phyloP scores from a whole-genome alignment of 2,888 invertebrate genomes.

The Coenonympha glycerion region DNA sequence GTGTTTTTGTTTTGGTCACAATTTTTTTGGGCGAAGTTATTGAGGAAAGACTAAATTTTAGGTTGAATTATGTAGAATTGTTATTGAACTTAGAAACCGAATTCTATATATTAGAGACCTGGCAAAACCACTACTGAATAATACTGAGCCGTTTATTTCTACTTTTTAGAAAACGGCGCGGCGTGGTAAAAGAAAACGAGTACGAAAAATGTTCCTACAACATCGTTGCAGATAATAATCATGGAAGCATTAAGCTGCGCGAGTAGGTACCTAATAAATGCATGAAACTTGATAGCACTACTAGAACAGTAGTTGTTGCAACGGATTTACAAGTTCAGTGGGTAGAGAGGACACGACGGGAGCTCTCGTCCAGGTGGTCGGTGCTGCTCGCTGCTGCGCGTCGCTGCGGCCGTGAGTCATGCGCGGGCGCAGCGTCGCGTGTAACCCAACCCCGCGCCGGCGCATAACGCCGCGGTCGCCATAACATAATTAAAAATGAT shows the following conservation, averaged over 20 bases:
- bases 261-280: conserved; percentile 7
- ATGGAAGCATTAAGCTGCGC: neutral
- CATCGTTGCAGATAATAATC: neutral
- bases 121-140: no score
- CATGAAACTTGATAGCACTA: conserved; percentile 17
- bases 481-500: conserved; percentile 78
- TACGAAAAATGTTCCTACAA: no score
- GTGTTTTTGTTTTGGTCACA: no score
- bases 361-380: conserved; percentile 20
- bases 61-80: no score
- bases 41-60: no score
- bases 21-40: no score
- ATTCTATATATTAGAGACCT: no score
- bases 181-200: no score
- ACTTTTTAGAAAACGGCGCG: no score
- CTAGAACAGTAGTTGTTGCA: conserved; percentile 22
- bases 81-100: no score
- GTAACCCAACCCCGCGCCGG: conserved; percentile 64
- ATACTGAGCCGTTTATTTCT: no score
- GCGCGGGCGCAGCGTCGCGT: conserved; percentile 25
- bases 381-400: conserved; percentile 15
- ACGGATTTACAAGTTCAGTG: conserved; percentile 16
- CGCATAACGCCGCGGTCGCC: conserved; percentile 53
- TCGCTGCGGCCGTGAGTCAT: conserved; percentile 16
- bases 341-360: conserved; percentile 14